Evolutionary conservation across 2,797 vertebrate genomes (phyloP).

Genomic region (Podarcis siculus): DNA sequence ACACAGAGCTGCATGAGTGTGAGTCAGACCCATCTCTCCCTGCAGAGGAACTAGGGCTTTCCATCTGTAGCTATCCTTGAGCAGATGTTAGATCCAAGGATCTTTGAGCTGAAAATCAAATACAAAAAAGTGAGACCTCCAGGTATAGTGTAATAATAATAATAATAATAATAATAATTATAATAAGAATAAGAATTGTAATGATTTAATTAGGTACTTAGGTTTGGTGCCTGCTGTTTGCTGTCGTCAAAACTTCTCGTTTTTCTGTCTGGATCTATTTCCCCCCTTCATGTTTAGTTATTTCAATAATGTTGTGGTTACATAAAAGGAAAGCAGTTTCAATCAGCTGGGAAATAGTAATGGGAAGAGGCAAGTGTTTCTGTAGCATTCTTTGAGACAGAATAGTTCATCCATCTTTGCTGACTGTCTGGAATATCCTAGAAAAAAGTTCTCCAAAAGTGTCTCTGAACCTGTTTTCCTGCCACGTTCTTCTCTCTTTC

Average conservation of each 20-base stretch:
- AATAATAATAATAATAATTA: too few species aligned
- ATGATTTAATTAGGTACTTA: not conserved
- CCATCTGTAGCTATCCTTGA: not conserved
- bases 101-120: not conserved
- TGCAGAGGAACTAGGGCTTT: too few species aligned
- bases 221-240: not conserved
- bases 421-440: not conserved
- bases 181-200: not conserved
- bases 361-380: not conserved
- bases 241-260: not conserved
- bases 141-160: too few species aligned
- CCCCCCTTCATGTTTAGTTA: not conserved
- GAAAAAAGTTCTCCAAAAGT: not conserved
- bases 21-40: not conserved
- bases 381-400: not conserved
- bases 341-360: not conserved
- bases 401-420: not conserved
- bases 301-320: not conserved
- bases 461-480: not conserved
- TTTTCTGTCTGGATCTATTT: not conserved
- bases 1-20: too few species aligned
- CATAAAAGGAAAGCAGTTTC: not conserved
- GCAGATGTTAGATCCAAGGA: not conserved
- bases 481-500: accelerated
- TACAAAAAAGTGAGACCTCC: not conserved